Conservation (phyloP, 2,113 vertebrate genomes). For the Candoia aspera region DNA sequence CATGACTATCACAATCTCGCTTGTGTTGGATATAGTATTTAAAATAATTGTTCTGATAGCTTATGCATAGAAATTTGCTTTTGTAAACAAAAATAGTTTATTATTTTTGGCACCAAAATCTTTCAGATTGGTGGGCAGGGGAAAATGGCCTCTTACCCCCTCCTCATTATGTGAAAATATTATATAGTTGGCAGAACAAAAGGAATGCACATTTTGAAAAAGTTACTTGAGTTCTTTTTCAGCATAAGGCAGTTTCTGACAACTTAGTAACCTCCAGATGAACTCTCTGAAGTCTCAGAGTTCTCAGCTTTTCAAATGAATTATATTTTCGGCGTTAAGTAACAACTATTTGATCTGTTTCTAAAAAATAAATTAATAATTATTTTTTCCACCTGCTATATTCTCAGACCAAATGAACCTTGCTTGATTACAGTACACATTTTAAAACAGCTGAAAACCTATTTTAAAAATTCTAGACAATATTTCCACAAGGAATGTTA, state of each 20-base stretch:
- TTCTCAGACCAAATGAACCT: not conserved
- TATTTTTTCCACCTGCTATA: not conserved
- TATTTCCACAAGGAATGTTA: not conserved
- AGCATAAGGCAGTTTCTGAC: not conserved
- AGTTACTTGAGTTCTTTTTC: not conserved
- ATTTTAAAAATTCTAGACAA: not conserved
- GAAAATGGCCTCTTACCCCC: not conserved
- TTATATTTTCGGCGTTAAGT: not conserved
- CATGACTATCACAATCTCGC: not conserved
- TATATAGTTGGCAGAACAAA: not conserved
- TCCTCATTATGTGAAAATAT: not conserved
- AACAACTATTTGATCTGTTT: not conserved
- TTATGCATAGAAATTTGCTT: not conserved
- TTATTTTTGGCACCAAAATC: not conserved
- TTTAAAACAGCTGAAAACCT: not conserved
- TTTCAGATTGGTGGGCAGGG: not conserved
- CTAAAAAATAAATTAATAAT: not conserved
- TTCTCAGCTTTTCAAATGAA: not conserved
- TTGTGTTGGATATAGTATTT: not conserved
- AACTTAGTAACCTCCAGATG: not conserved
- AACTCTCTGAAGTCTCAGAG: not conserved
- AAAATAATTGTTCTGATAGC: not conserved
- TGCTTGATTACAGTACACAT: not conserved
- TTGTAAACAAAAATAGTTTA: not conserved
- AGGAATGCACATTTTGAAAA: not conserved